Base-by-base conservation (phyloP, 2,888 invertebrate species). In the Chouioia cunea region DNA sequence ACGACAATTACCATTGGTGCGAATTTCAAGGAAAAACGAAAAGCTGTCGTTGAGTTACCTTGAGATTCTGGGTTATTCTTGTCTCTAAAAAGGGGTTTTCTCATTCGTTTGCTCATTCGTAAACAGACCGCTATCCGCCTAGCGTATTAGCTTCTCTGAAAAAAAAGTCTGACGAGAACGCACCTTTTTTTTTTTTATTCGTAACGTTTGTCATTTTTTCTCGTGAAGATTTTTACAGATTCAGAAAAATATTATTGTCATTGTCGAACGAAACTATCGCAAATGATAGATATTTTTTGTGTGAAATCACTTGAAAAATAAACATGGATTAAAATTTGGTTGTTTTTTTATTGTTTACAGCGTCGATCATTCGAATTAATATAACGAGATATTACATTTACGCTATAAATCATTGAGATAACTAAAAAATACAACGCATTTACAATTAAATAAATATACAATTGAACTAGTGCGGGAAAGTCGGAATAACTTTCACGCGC, bases 201-300 rank as follows among this genome's bases (percentile, higher is more conserved):
- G 36, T 54, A 59, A 53, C 52, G 43, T 65, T 56, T 23, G 53
- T 57, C 27, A 16, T 62, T 70, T 52, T 36, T 63, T 20, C 20
- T 68, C 20, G 65, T 52, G 36, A 53, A 47, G 36, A 66, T 70
- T 67, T 18, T 50, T 64, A 70, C 69, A 63, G 23, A 64, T 67
- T 70, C 65, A 70, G 66, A 70, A 70, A 72, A 73, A 66, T 70
- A 67, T 73, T 73, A 73, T 73, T 73, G 73, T 73, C 73, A 70
- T 73, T 64, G 66, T 73, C 70, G 18, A 73, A 70, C 46, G 47
- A 66, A 73, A 73, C 54, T 65, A 62, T 73, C 20, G 46, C 27
- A 62, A 62, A 6, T 54, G 65, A 69, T 65, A n/a, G 14, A 46
- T 44, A 6, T 52, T 22, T 12, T 36, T 58, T n/a, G n/a, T n/a